Conservation (phyloP, 2,113 vertebrate species). For the Mungos mungo region DNA sequence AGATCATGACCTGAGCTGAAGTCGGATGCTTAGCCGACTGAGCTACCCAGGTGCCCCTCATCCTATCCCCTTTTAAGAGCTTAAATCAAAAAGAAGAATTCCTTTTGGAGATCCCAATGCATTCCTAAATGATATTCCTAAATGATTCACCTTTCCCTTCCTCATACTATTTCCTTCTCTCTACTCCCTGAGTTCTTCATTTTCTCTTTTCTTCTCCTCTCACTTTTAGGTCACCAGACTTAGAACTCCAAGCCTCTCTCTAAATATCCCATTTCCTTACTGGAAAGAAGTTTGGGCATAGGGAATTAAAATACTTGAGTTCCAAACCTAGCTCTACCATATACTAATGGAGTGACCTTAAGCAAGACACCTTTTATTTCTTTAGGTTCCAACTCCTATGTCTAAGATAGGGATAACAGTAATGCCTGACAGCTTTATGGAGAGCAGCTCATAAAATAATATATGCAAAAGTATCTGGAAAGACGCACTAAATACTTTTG, state of each 20-base stretch:
- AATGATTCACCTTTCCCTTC: not conserved
- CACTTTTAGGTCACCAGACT: not conserved
- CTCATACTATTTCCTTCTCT: not conserved
- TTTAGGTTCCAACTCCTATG: not conserved
- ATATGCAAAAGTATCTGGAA: not conserved
- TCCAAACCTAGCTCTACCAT: not conserved
- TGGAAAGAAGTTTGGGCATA: not conserved
- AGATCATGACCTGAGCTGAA: no score
- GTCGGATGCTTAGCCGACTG: no score
- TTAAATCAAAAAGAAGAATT: slow-evolving; percentile 17
- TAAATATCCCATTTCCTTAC: not conserved
- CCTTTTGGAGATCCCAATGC: not conserved
- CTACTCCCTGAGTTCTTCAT: not conserved
- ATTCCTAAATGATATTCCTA: not conserved
- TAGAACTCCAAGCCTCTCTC: not conserved
- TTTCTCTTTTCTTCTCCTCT: not conserved
- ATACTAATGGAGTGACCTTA: not conserved
- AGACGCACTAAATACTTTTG: not conserved
- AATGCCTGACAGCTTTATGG: not conserved
- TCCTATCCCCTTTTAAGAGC: not conserved
- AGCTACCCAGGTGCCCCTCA: not conserved
- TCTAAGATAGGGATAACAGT: not conserved
- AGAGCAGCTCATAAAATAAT: not conserved
- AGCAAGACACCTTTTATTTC: not conserved
- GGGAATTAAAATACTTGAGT: not conserved